Evolutionary conservation across 2,888 invertebrate species (phyloP), one percentile per base, ranked within the genome.

Genomic region (Erebia epiphron): DNA sequence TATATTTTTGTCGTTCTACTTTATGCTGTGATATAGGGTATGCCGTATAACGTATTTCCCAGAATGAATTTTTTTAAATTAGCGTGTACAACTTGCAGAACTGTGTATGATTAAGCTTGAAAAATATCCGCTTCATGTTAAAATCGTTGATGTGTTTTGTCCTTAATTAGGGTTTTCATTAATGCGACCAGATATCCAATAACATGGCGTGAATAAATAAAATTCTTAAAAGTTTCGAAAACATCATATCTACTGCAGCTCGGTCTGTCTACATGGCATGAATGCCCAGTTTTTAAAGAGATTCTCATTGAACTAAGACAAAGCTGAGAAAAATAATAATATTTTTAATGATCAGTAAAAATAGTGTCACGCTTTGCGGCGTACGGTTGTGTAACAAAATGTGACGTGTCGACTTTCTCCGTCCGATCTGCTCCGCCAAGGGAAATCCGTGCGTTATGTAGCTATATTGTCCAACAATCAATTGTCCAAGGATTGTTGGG

Each of bases 401-500:
- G 82, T 90, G 91, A 90, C 83, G 84, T 78, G 79, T 78, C 74
- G 81, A 87, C 91, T 91, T 91, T 91, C 91, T 90, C 91, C 79
- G 73, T 69, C 67, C 76, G 70, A 74, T 76, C 76, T 75, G 72
- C 67, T 67, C 50, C 69, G 35, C 75, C 79, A 78, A 83, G 85
- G 89, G 83, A 90, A 89, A 90, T 81, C 85, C 86, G 81, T 77
- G 79, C 78, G 80, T 78, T 80, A 80, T 80, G 74, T 52, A 63
- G 68, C 72, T 14, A 58, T 14, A 58, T 68, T 72, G 68, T 67
- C 57, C 67, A 49, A 62, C 62, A 62, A 14, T 46, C 60, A 21
- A 65, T 26, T 58, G 46, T 72, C 57, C 74, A 78, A 72, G 72
- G 56, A 66, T 75, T 70, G 75, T 77, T 75, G 90, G 89, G 78